Conservation (phyloP, 2,797 vertebrate genomes). For the Nannoperca obscura region DNA sequence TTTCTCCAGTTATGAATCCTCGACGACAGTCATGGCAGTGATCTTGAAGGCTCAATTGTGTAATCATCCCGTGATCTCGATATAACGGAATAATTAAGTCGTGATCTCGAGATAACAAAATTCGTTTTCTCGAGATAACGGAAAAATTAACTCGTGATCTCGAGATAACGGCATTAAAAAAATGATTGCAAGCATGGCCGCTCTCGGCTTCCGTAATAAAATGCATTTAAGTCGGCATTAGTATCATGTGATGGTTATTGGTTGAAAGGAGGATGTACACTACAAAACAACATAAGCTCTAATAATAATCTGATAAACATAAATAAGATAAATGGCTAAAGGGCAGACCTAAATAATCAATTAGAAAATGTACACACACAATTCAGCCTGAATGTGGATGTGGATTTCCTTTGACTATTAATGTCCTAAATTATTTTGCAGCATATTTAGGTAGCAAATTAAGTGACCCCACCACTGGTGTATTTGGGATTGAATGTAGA, state of each 20-base stretch:
- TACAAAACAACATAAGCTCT: neutral
- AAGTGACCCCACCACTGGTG: neutral
- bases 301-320: neutral
- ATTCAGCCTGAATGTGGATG: neutral
- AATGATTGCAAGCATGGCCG: no score
- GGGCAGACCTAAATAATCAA: neutral
- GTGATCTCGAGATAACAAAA: no score
- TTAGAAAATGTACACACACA: neutral
- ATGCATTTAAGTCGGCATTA: neutral
- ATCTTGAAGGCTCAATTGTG: no score
- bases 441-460: neutral
- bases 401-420: constrained; percentile 13
- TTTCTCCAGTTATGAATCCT: no score
- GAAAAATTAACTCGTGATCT: no score
- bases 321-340: neutral
- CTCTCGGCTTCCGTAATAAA: no score
- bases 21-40: no score
- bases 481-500: constrained; percentile 12
- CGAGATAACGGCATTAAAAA: no score
- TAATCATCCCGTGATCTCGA: no score
- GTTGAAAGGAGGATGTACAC: neutral
- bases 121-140: no score
- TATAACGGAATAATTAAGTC: no score
- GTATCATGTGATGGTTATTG: neutral
- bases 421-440: neutral